These are phyloP conservation scores for Odocoileus virginianus DNA, from an alignment of 2,113 vertebrate genomes.

Conservation along the genomic window DNA sequence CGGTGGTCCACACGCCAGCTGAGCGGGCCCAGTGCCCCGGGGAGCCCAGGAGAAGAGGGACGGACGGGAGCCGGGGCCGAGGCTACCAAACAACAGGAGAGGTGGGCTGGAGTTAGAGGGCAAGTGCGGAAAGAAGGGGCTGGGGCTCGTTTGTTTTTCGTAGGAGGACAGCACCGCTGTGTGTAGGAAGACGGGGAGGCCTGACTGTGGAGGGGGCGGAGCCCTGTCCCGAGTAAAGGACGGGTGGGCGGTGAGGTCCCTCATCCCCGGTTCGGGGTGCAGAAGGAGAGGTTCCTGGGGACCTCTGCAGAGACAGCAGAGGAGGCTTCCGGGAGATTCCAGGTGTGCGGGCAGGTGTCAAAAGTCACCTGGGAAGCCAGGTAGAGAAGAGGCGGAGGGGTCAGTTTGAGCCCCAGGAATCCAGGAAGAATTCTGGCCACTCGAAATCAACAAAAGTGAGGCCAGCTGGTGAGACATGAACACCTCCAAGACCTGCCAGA, in stretches of 20 bases:
- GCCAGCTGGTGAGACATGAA: neutral
- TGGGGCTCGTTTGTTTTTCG: neutral
- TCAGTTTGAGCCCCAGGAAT: neutral
- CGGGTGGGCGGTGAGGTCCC: neutral
- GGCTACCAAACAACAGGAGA: neutral
- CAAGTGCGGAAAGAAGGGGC: neutral
- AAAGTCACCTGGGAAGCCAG: neutral
- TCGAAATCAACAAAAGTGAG: neutral
- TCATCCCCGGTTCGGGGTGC: neutral
- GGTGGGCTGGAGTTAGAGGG: neutral
- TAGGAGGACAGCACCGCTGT: neutral
- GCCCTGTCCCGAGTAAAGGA: neutral
- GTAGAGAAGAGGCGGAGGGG: neutral
- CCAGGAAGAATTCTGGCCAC: neutral
- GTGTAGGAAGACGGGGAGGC: neutral
- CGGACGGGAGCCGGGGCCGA: neutral
- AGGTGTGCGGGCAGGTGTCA: neutral
- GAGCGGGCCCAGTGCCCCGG: neutral
- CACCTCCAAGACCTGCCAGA: constrained; percentile 41
- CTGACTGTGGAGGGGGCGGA: neutral
- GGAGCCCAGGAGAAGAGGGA: neutral
- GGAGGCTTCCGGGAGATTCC: neutral
- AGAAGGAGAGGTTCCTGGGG: neutral
- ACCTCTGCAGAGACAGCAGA: neutral
- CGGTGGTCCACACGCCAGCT: fast-evolving